Base-by-base conservation (phyloP, 2,888 invertebrate genomes). In the Trichopoda pennipes region DNA sequence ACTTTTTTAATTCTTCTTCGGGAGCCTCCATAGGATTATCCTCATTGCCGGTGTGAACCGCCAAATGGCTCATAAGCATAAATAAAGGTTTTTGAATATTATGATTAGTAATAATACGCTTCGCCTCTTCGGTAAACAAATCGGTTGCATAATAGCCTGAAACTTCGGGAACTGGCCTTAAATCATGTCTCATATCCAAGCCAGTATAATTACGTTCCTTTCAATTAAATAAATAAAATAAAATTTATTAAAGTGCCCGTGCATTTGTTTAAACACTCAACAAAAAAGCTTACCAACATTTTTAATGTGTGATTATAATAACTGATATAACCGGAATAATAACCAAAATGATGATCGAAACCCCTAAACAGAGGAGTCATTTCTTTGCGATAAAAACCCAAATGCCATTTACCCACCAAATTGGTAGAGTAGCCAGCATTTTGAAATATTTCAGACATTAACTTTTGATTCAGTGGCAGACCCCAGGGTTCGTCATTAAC, bases 401-500 rank as follows among this genome's bases (percentile, higher is more conserved):
- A 93, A 90, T 96, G 95, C 98, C 98, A 98, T 92, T 98, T 98
- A 47, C 98, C 98, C 17, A 98, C 94, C 44, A 96, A 93, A 88
- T 96, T 95, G 0, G 97, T 97, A 21, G 92, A 90, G 90, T 98
- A 98, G 0, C 96, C 96, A 75, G 96, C 92, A 85, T 95, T 94
- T 85, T 92, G 92, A 80, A 94, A 91, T 87, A 93, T 92, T 86
- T 95, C 93, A 0, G 97, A 95, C 87, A 97, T 91, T 6, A 96
- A 90, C 84, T 93, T 94, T 86, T 95, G 94, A 7, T 92, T 90
- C 14, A 94, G 87, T 0, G 95, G 95, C 44, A 97, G 90, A 10
- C 96, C 95, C 88, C 94, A 94, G 0, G 95, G 95, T 88, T 96
- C 94, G 4, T 94, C 93, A 23, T 94, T 94, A 53, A 92, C 88